phyloP scores from a whole-genome alignment of 1,140 invertebrate genomes.

The Heliconius congener region DNA sequence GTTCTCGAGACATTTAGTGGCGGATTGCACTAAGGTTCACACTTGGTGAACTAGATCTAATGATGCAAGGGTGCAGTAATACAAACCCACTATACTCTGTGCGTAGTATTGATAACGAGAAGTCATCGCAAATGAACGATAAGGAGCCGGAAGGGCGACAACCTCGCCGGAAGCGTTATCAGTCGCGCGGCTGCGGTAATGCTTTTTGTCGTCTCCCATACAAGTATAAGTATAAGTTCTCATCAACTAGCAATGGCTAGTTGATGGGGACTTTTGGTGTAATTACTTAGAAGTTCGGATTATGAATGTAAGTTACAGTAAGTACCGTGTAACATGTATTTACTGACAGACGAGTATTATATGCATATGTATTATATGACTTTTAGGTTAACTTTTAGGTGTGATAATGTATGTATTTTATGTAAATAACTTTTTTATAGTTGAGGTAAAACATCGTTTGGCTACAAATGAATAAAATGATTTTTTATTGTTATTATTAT shows the following conservation, averaged over 20 bases:
- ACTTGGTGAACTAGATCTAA: background rate
- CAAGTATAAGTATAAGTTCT: too few relatives aligned
- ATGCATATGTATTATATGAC: too few relatives aligned
- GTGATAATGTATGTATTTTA: too few relatives aligned
- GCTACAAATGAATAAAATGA: too few relatives aligned
- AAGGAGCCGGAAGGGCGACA: slow-evolving; percentile 46
- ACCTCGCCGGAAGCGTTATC: slow-evolving; percentile 48
- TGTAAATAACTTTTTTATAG: too few relatives aligned
- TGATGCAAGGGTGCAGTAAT: background rate
- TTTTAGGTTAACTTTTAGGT: too few relatives aligned
- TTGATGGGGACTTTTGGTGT: background rate
- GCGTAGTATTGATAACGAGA: slow-evolving; percentile 20
- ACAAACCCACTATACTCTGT: slow-evolving; percentile 19
- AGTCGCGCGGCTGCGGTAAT: background rate
- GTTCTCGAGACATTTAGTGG: too few relatives aligned
- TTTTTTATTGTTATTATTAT: too few relatives aligned
- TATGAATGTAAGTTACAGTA: background rate
- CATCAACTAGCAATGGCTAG: too few relatives aligned
- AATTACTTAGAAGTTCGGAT: background rate
- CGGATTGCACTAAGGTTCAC: background rate
- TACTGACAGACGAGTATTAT: too few relatives aligned
- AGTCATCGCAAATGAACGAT: slow-evolving; percentile 46
- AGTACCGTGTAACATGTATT: too few relatives aligned
- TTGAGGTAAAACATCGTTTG: too few relatives aligned
- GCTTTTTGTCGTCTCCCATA: background rate